A percentile compares a stretch with the other conserved stretches of the same genome.
Evolutionary conservation across 2,113 vertebrate species (phyloP).

Genomic region (Paedocypris sp.): DNA sequence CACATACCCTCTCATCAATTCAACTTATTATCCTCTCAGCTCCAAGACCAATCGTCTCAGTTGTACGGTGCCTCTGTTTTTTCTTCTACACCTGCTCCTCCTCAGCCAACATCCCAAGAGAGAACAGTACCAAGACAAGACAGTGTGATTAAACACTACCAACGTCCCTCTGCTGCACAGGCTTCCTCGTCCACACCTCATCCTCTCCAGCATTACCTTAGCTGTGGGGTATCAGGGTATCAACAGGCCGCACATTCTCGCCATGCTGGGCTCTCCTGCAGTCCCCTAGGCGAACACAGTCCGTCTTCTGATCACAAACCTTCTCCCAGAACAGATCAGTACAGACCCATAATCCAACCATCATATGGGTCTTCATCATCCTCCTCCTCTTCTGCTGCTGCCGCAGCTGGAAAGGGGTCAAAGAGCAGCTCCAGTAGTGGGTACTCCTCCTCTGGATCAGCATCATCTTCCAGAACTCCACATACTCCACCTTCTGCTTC

Average conservation of each 20-base stretch:
- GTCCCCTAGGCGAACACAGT: slow-evolving; percentile 79
- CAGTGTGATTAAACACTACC: slow-evolving; percentile 95
- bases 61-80: slow-evolving; percentile 82
- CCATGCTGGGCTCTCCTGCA: slow-evolving; percentile 75
- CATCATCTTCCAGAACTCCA: slow-evolving; percentile 63
- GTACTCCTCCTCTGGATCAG: slow-evolving; percentile 66
- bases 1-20: slow-evolving; percentile 80
- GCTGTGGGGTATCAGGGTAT: slow-evolving; percentile 80
- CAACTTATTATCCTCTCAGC: slow-evolving; percentile 81
- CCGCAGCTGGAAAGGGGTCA: slow-evolving; percentile 57
- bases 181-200: slow-evolving; percentile 69
- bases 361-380: slow-evolving; percentile 62
- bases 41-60: slow-evolving; percentile 73
- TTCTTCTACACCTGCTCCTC: slow-evolving; percentile 68
- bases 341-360: slow-evolving; percentile 84
- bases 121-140: slow-evolving; percentile 79
- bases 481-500: slow-evolving; percentile 68
- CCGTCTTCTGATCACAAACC: slow-evolving; percentile 65
- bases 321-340: slow-evolving; percentile 63
- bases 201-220: slow-evolving; percentile 84
- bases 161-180: slow-evolving; percentile 74
- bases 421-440: slow-evolving; percentile 69
- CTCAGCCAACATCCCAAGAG: slow-evolving; percentile 66
- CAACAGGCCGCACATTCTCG: slow-evolving; percentile 69
- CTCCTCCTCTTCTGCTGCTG: slow-evolving; percentile 52